Percentiles rank a stretch among this genome's conserved stretches.
These are phyloP conservation scores for Lordiphosa collinella DNA, from an alignment of 1,140 invertebrate species.

Conservation along the genomic window DNA sequence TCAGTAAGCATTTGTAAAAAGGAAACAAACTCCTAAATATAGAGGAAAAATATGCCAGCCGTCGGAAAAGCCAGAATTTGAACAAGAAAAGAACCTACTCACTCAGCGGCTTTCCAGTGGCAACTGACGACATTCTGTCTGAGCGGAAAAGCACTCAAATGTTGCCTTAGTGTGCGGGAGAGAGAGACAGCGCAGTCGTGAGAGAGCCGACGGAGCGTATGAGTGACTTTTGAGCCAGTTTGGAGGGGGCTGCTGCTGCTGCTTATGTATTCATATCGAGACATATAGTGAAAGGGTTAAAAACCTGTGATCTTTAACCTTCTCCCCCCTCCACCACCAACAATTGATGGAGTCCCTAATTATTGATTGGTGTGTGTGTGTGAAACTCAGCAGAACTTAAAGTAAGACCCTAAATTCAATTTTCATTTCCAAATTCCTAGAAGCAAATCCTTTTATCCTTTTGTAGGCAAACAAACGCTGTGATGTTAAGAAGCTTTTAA, in stretches of 20 bases:
- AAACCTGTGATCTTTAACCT: slow-evolving; percentile 58
- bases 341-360: slow-evolving; percentile 19
- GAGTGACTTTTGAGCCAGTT: slow-evolving; percentile 54
- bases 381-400: slow-evolving; percentile 1
- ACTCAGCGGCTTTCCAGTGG: slow-evolving; percentile 42
- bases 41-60: slow-evolving; percentile 52
- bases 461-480: neutral
- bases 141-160: slow-evolving; percentile 41
- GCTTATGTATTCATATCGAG: slow-evolving; percentile 53
- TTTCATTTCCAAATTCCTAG: slow-evolving; percentile 4
- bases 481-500: slow-evolving; percentile 30
- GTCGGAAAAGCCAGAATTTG: slow-evolving; percentile 30
- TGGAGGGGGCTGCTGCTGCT: neutral
- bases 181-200: slow-evolving; percentile 27
- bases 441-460: slow-evolving; percentile 6
- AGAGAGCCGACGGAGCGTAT: slow-evolving; percentile 33
- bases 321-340: neutral
- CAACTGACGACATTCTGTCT: slow-evolving; percentile 64
- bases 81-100: slow-evolving; percentile 13
- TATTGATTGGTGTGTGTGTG: slow-evolving; percentile 54
- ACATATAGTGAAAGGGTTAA: slow-evolving; percentile 77
- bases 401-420: slow-evolving; percentile 10
- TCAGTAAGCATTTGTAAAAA: slow-evolving; percentile 62
- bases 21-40: slow-evolving; percentile 61
- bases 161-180: slow-evolving; percentile 9